Evolutionary conservation across 2,888 invertebrate species (phyloP).

Genomic region (Drosophila mimica): DNA sequence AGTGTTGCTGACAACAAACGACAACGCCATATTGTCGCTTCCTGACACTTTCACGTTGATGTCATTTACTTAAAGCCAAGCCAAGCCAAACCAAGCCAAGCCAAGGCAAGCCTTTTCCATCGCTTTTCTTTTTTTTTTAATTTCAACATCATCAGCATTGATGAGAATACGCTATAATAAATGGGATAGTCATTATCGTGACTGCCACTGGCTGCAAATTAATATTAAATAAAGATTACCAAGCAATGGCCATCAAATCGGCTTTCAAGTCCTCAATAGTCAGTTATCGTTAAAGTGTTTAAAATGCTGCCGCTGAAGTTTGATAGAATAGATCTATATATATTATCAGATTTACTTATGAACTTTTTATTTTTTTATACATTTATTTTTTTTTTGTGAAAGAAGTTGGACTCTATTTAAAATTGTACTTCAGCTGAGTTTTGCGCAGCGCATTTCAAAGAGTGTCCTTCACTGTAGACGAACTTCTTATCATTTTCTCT

Average conservation of each 20-base stretch:
- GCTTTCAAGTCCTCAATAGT: neutral
- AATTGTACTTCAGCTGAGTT: constrained; percentile 45
- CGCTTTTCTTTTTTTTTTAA: neutral
- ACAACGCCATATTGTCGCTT: constrained; percentile 36
- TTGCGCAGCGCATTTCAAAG: constrained; percentile 10
- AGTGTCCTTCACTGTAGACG: constrained; percentile 10
- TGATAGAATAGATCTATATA: neutral
- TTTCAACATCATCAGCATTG: constrained; percentile 54
- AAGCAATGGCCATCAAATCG: neutral
- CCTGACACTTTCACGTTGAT: constrained; percentile 22
- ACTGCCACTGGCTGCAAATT: constrained; percentile 12
- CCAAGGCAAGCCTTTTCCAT: constrained; percentile 8
- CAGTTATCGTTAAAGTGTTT: neutral
- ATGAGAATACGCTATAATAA: constrained; percentile 41
- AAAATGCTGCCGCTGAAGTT: neutral
- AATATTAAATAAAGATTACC: constrained; percentile 42
- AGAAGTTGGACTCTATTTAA: constrained; percentile 24
- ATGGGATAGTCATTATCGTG: constrained; percentile 40
- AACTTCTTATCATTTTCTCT: constrained; percentile 42
- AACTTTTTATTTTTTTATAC: no score
- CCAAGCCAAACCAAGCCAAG: constrained; percentile 24
- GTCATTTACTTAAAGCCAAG: constrained; percentile 42
- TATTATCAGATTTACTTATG: neutral
- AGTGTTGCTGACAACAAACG: constrained; percentile 45
- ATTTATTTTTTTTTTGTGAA: neutral